Conservation (phyloP, 2,113 vertebrate genomes). For the Hemicordylus capensis region DNA sequence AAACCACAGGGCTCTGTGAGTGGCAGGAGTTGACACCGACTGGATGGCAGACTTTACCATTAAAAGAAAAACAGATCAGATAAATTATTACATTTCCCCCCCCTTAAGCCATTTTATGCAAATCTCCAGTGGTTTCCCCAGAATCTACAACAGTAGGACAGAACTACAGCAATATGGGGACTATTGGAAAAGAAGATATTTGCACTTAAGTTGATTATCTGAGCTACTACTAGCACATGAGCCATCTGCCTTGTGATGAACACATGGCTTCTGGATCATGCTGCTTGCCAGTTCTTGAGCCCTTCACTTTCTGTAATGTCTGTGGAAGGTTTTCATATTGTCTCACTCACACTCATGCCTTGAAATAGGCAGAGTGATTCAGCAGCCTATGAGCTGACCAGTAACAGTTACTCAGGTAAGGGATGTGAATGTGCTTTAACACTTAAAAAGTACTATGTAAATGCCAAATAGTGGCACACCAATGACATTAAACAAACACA, state of each 20-base stretch:
- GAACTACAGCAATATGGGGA: neutral
- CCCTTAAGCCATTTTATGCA: neutral
- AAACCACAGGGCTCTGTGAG: no score
- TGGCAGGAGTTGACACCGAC: no score
- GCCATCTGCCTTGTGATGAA: neutral
- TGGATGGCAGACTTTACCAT: no score
- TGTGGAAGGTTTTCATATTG: neutral
- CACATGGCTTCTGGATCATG: neutral
- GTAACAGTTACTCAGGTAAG: neutral
- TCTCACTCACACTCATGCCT: no score
- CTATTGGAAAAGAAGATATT: neutral
- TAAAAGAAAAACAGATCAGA: neutral
- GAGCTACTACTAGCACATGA: neutral
- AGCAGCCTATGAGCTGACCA: neutral
- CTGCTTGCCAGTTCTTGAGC: neutral
- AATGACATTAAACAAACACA: neutral
- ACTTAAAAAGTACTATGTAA: neutral
- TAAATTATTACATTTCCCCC: neutral
- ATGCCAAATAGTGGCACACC: neutral
- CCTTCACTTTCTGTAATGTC: neutral
- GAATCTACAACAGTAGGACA: neutral
- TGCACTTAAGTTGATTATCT: constrained; percentile 7
- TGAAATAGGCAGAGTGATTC: neutral
- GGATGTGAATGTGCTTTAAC: neutral
- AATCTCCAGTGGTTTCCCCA: neutral